These are phyloP conservation scores for Trididemnum clinides DNA, from an alignment of 23 tunicate species.

Conservation along the genomic window DNA sequence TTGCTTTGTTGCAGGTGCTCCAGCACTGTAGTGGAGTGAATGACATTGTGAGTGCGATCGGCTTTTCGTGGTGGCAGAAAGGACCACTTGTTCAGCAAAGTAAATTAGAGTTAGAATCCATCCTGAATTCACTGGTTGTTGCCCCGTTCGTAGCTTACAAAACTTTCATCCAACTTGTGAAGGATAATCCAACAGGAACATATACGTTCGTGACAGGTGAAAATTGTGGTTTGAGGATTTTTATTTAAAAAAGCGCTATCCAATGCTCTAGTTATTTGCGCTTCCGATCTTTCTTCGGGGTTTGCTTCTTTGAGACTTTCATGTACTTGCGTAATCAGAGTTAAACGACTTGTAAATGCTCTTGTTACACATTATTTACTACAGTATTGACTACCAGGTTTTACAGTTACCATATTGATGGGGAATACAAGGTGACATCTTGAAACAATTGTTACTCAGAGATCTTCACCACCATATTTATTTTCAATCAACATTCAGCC, in stretches of 20 bases:
- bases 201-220: conserved; percentile 86
- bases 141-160: conserved; percentile 88
- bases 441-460: no score
- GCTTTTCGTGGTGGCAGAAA: conserved; percentile 70
- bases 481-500: no score
- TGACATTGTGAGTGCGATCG: conserved; percentile 73
- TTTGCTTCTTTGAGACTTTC: no score
- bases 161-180: conserved; percentile 65
- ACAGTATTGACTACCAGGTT: no score
- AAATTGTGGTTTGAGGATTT: background rate
- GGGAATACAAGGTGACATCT: no score
- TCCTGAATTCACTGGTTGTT: conserved; percentile 68
- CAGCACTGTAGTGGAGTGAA: conserved; percentile 59
- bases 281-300: no score
- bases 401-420: no score
- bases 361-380: no score
- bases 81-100: conserved; percentile 57
- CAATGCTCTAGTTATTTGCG: background rate
- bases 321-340: no score
- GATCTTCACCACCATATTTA: no score
- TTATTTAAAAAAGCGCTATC: background rate
- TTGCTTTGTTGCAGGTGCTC: conserved; percentile 57
- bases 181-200: conserved; percentile 61
- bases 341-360: no score
- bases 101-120: conserved; percentile 51